Conservation (phyloP, 1,140 invertebrate genomes). For the Phocides pigmalion region DNA sequence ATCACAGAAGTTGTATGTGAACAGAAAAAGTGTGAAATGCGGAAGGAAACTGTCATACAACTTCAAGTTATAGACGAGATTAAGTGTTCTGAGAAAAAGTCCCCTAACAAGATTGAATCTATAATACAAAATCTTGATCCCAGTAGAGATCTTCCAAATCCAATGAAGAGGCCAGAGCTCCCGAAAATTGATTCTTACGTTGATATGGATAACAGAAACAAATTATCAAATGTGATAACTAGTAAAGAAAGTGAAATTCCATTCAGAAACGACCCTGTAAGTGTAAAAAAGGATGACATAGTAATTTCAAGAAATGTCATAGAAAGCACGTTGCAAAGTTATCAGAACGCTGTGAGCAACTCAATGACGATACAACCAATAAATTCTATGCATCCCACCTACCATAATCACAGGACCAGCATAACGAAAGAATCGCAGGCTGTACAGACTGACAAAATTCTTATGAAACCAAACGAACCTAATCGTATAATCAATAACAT, state of each 20-base stretch:
- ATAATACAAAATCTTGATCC: slow-evolving; percentile 72
- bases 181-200: slow-evolving; percentile 62
- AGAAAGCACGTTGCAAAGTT: slow-evolving; percentile 61
- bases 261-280: slow-evolving; percentile 62
- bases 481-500: slow-evolving; percentile 56
- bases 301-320: slow-evolving; percentile 69
- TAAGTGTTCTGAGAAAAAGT: slow-evolving; percentile 64
- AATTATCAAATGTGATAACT: slow-evolving; percentile 52
- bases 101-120: slow-evolving; percentile 71
- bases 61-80: slow-evolving; percentile 67
- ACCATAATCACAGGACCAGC: slow-evolving; percentile 61
- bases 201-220: slow-evolving; percentile 59
- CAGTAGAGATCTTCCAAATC: slow-evolving; percentile 53
- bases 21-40: slow-evolving; percentile 64
- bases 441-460: slow-evolving; percentile 73
- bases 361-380: slow-evolving; percentile 77
- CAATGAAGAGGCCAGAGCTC: slow-evolving; percentile 56
- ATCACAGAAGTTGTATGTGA: slow-evolving; percentile 50
- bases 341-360: slow-evolving; percentile 62
- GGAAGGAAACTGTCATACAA: slow-evolving; percentile 79
- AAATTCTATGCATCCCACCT: slow-evolving; percentile 64
- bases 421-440: slow-evolving; percentile 73
- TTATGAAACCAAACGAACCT: slow-evolving; percentile 60
- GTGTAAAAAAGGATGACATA: slow-evolving; percentile 68
- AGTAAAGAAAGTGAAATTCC: slow-evolving; percentile 67